These are phyloP conservation scores for Cataglyphis rosenhaueri DNA, from an alignment of 2,888 invertebrate species.

Conservation along the genomic window DNA sequence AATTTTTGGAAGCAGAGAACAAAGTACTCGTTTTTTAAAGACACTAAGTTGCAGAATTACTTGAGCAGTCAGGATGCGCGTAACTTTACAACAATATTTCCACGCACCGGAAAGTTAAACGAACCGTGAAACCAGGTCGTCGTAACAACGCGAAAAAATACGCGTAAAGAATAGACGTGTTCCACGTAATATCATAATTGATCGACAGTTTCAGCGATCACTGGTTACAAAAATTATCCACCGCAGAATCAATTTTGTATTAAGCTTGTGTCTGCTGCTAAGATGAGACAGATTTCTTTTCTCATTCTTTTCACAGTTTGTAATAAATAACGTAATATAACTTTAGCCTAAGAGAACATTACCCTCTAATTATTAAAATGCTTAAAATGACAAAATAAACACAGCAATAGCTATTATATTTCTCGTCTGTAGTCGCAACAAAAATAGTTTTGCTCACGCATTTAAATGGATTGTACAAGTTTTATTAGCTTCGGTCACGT, in stretches of 20 bases:
- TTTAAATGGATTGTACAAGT: slow-evolving; percentile 62
- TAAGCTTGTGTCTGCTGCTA: background rate
- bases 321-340: slow-evolving; percentile 8
- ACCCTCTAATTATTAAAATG: background rate
- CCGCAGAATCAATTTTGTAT: background rate
- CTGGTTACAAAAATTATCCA: background rate
- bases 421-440: background rate
- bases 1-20: background rate
- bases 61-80: slow-evolving; percentile 51
- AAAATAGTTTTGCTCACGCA: slow-evolving; percentile 27
- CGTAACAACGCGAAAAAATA: slow-evolving; percentile 70
- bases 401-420: background rate
- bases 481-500: slow-evolving; percentile 75
- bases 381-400: slow-evolving; percentile 21
- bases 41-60: slow-evolving; percentile 52
- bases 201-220: background rate
- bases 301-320: background rate
- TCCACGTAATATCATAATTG: slow-evolving; percentile 55
- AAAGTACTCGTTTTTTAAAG: background rate
- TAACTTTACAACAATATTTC: slow-evolving; percentile 75
- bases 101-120: slow-evolving; percentile 82
- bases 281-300: background rate
- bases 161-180: slow-evolving; percentile 47
- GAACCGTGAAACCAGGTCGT: slow-evolving; percentile 84
- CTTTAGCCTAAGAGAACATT: slow-evolving; percentile 17